Evolutionary conservation across 2,888 invertebrate genomes (phyloP).

Genomic region (Kryphioiulus occultus): DNA sequence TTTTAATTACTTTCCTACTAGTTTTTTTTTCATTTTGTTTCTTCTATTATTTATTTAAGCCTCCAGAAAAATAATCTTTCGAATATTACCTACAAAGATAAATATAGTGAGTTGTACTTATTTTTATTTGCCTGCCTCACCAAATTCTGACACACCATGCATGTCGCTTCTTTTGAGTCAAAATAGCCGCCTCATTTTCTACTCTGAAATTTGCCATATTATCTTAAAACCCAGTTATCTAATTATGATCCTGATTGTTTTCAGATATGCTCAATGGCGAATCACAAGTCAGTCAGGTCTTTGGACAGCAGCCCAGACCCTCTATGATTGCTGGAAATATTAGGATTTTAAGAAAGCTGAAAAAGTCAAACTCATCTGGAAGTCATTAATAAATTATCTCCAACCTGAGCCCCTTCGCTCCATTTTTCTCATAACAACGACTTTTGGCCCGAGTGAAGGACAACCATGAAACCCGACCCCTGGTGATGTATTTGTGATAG

Average conservation of each 20-base stretch:
- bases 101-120: background rate
- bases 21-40: background rate
- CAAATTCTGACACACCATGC: too few species aligned
- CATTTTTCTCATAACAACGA: background rate
- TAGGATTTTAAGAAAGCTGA: background rate
- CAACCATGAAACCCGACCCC: background rate
- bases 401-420: background rate
- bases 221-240: background rate
- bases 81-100: background rate
- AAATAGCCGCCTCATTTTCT: too few species aligned
- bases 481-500: background rate
- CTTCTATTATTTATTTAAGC: background rate
- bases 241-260: background rate
- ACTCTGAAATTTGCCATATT: too few species aligned
- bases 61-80: constrained; percentile 9
- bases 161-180: too few species aligned
- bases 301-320: background rate
- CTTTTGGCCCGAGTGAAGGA: background rate
- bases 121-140: background rate
- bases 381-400: background rate
- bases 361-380: background rate
- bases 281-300: background rate
- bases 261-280: background rate
- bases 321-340: background rate
- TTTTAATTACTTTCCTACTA: background rate